A percentile compares a stretch with the other conserved stretches of the same genome.
Evolutionary conservation across 1,140 invertebrate genomes (phyloP).

Genomic region (Drosophila grimshawi): DNA sequence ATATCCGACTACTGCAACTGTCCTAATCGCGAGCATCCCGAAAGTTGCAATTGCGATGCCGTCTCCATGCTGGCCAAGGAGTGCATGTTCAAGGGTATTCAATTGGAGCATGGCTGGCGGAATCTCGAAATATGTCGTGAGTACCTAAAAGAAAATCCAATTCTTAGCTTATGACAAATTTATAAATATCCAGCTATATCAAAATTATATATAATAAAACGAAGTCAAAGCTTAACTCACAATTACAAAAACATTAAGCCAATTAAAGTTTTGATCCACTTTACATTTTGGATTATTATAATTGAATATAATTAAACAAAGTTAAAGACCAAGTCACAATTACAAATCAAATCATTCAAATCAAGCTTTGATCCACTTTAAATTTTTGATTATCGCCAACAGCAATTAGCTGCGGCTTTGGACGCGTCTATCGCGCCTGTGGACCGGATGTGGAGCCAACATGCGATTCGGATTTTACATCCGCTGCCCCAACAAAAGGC

Average conservation of each 20-base stretch:
- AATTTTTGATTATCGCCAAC: background rate
- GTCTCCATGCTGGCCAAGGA: conserved; percentile 91
- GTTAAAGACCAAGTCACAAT: no score
- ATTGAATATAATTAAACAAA: no score
- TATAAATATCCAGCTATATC: no score
- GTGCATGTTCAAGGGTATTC: conserved; percentile 88
- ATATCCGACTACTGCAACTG: conserved; percentile 92
- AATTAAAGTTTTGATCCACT: background rate
- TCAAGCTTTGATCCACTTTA: background rate
- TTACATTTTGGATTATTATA: background rate
- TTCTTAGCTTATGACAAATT: no score
- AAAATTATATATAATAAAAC: no score
- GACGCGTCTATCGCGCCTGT: conserved; percentile 89
- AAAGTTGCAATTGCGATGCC: conserved; percentile 90
- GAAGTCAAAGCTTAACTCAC: no score
- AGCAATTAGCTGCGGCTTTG: conserved; percentile 89
- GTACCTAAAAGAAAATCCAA: conserved; percentile 74
- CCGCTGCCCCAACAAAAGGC: conserved; percentile 62
- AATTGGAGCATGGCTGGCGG: conserved; percentile 89
- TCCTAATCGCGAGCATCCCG: conserved; percentile 84
- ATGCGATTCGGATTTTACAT: conserved; percentile 84
- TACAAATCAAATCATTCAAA: no score
- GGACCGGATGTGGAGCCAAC: conserved; percentile 87
- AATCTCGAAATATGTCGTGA: conserved; percentile 91
- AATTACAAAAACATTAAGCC: no score